Conservation (phyloP, 2,888 invertebrate species). For the Drosophila pseudotalamancana region DNA sequence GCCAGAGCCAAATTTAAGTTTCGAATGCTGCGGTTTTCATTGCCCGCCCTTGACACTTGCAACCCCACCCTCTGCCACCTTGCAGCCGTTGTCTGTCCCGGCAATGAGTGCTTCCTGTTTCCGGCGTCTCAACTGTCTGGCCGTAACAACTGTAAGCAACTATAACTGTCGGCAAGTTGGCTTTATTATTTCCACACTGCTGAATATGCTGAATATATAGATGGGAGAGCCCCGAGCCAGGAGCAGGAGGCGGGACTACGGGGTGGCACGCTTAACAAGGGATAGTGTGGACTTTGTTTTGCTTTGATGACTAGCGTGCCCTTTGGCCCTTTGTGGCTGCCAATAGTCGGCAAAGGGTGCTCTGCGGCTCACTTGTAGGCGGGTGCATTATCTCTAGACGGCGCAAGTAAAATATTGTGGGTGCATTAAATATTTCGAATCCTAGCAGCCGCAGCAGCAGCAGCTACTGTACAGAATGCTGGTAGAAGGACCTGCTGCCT, state of each 20-base stretch:
- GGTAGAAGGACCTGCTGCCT: conserved; percentile 17
- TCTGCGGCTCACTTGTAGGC: conserved; percentile 21
- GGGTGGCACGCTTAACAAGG: background rate
- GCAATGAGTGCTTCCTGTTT: conserved; percentile 73
- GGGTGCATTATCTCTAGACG: conserved; percentile 66
- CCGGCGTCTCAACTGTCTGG: conserved; percentile 61
- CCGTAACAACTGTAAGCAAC: conserved; percentile 71
- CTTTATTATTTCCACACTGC: conserved; percentile 79
- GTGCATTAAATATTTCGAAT: conserved; percentile 68
- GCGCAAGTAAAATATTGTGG: conserved; percentile 64
- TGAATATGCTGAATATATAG: conserved; percentile 74
- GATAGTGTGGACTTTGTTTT: conserved; percentile 45
- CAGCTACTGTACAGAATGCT: conserved; percentile 28
- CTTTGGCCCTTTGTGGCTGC: conserved; percentile 24
- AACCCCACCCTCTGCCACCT: background rate
- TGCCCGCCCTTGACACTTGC: conserved; percentile 22
- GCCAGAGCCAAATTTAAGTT: conserved; percentile 38
- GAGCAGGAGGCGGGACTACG: background rate
- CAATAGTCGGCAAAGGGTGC: conserved; percentile 22
- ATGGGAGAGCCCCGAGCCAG: background rate
- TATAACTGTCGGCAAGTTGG: conserved; percentile 77
- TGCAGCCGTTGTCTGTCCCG: conserved; percentile 42
- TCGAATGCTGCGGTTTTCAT: conserved; percentile 44
- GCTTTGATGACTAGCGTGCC: conserved; percentile 61
- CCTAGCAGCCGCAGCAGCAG: conserved; percentile 38